A percentile compares a stretch with the other conserved stretches of the same genome.
These are phyloP conservation scores for fruit fly (Drosophila melanogaster) DNA, from an alignment of 1,140 invertebrate species.

Conservation along the genomic window Release_6_plus_ISO1_MT NT_033779.5:8100501-8101000, in stretches of 20 bases:
- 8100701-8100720: constrained; percentile 7
- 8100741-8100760: constrained; percentile 47
- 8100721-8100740: constrained; percentile 40
- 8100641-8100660: too few relatives aligned
- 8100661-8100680: background rate
- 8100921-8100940: constrained; percentile 24
- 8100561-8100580: too few relatives aligned
- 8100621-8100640: too few relatives aligned
- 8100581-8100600: too few relatives aligned
- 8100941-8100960: constrained; percentile 27
- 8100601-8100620: too few relatives aligned
- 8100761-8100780: constrained; percentile 34
- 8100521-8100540: background rate
- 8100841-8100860: constrained; percentile 41
- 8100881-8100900: constrained; percentile 28
- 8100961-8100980: constrained; percentile 39
- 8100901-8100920: constrained; percentile 7
- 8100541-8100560: too few relatives aligned
- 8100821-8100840: constrained; percentile 60
- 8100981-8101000: background rate
- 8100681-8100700: constrained; percentile 22
- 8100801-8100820: constrained; percentile 36
- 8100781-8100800: constrained; percentile 47
- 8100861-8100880: constrained; percentile 67
- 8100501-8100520: background rate